These are phyloP conservation scores for Acleris holmiana DNA, from an alignment of 2,888 invertebrate species.

Conservation along the genomic window DNA sequence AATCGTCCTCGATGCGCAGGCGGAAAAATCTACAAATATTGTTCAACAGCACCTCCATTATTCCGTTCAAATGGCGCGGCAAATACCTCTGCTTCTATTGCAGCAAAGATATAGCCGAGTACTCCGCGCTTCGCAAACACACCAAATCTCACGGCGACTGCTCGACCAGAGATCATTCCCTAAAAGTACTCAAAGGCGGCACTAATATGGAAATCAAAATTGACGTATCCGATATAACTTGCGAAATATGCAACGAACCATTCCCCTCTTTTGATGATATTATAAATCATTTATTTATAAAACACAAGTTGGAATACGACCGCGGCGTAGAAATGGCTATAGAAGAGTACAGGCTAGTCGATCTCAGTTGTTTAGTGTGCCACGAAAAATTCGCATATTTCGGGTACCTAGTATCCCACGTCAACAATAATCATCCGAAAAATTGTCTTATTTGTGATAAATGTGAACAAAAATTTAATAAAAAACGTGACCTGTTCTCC, in stretches of 20 bases:
- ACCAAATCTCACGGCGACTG: conserved; percentile 71
- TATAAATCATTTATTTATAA: conserved; percentile 59
- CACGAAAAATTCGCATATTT: conserved; percentile 71
- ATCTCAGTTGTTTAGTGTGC: conserved; percentile 67
- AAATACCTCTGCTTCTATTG: conserved; percentile 78
- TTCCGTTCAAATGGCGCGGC: conserved; percentile 81
- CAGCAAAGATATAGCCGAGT: conserved; percentile 67
- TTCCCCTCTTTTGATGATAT: conserved; percentile 58
- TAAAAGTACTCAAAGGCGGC: conserved; percentile 74
- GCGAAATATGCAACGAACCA: conserved; percentile 63
- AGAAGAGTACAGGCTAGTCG: conserved; percentile 67
- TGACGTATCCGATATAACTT: conserved; percentile 68
- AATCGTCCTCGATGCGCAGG: conserved; percentile 73
- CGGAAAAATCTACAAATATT: conserved; percentile 72
- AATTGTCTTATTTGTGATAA: conserved; percentile 74
- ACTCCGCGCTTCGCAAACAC: conserved; percentile 65
- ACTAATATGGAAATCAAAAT: conserved; percentile 79
- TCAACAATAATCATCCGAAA: conserved; percentile 72
- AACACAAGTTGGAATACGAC: conserved; percentile 70
- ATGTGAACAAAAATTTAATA: conserved; percentile 75
- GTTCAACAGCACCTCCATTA: conserved; percentile 75
- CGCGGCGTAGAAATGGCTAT: conserved; percentile 70
- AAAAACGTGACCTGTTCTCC: conserved; percentile 71
- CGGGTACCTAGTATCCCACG: conserved; percentile 73
- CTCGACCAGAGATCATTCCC: conserved; percentile 68